Evolutionary conservation across 2,797 vertebrate genomes (phyloP), one percentile per base, ranked within the genome.

Genomic region (Halcyon chelicuti): DNA sequence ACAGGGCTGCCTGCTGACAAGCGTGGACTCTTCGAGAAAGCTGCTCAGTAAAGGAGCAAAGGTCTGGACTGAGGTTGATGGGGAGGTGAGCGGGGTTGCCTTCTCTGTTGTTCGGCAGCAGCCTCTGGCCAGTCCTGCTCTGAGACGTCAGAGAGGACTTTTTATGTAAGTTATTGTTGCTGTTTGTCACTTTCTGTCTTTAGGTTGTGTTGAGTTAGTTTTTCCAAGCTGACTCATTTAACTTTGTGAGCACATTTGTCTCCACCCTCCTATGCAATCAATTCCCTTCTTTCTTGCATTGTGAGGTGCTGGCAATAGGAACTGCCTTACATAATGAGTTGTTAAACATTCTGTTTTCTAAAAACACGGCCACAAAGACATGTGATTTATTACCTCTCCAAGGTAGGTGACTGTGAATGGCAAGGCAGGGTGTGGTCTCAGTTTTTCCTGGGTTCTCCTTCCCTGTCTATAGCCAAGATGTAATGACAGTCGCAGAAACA

Each of bases 221-320:
- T 97, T 96, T 97, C 96, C 92, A 52, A 96, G 86, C 90, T 96
- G 95, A 97, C 90, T 97, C 96, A 96, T 76, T 94, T 94, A 85
- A 88, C 74, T 88, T 93, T 65, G 80, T 68, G 47, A 94, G 94
- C 95, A 95, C 93, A 91, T 96, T 93, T 94, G 93, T 95, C 96
- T 97, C 96, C 96, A 94, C 96, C 96, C 96, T 96, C 72, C 93
- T 87, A 90, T 93, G 94, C 83, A 96, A 87, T 96, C 95, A 92
- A 12, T 96, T 95, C 83, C 80, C 74, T 95, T 94, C 94, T 94
- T 94, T 94, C 90, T 92, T 90, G 71, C 57, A 85, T 92, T 93
- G 88, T 95, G 83, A 87, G 90, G 77, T 82, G 80, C 88, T 97
- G 94, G 96, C 95, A 93, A 71, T 67, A 58, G 72, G 65, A 88